Evolutionary conservation across 2,888 invertebrate genomes (phyloP).

Genomic region (Melipona beecheii): DNA sequence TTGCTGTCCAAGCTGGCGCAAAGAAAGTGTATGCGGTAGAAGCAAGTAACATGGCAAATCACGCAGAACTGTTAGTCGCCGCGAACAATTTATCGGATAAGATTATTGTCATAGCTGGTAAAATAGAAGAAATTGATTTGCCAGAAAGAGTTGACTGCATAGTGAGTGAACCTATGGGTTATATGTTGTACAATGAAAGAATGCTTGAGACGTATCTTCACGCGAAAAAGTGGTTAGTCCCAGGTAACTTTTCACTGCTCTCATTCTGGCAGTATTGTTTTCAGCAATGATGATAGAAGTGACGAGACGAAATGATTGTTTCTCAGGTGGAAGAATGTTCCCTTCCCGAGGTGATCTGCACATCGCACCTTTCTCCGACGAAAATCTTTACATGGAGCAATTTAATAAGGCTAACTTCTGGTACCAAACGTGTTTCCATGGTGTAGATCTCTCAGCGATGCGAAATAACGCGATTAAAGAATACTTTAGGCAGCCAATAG

Average conservation of each 20-base stretch:
- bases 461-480: conserved; percentile 97
- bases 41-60: conserved; percentile 99
- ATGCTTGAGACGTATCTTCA: conserved; percentile 99
- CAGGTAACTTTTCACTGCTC: conserved; percentile 84
- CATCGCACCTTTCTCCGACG: conserved; percentile 98
- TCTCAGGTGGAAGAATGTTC: conserved; percentile 95
- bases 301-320: conserved; percentile 21
- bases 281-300: background rate
- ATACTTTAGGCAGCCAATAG: conserved; percentile 98
- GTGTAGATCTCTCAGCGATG: conserved; percentile 96
- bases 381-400: conserved; percentile 98
- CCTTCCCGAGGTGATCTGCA: conserved; percentile 98
- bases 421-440: conserved; percentile 99
- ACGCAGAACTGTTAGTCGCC: conserved; percentile 95
- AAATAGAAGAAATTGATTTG: conserved; percentile 98
- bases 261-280: background rate
- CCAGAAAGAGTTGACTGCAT: conserved; percentile 98
- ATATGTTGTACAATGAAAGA: conserved; percentile 99
- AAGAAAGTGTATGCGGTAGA: conserved; percentile 99
- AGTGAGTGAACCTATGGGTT: conserved; percentile 99
- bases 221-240: conserved; percentile 98
- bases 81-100: conserved; percentile 95
- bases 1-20: conserved; percentile 98
- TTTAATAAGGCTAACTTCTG: conserved; percentile 99
- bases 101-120: conserved; percentile 97